Evolutionary conservation across 2,113 vertebrate genomes (phyloP).

Genomic region (Passer domesticus): DNA sequence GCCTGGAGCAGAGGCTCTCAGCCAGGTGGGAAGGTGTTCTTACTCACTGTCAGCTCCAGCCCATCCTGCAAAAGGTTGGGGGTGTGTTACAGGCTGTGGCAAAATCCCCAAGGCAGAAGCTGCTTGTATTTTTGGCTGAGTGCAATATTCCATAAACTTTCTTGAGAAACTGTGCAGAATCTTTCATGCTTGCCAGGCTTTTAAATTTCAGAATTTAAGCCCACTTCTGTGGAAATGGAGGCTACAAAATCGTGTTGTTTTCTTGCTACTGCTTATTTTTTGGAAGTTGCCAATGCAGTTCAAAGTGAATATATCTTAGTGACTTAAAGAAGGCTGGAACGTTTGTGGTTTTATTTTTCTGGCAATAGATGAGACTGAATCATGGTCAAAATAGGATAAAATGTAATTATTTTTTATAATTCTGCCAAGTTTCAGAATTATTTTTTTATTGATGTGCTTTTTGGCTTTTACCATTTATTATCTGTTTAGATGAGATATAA

Average conservation of each 20-base stretch:
- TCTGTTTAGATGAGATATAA: slow-evolving; percentile 46
- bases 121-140: neutral
- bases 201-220: neutral
- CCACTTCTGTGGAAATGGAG: neutral
- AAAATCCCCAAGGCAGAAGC: neutral
- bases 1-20: neutral
- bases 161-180: neutral
- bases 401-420: slow-evolving; percentile 38
- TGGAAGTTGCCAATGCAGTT: neutral
- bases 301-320: neutral
- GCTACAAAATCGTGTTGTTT: neutral
- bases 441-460: slow-evolving; percentile 45
- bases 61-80: neutral
- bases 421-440: slow-evolving; percentile 44
- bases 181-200: neutral
- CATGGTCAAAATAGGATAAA: slow-evolving; percentile 38
- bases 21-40: neutral
- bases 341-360: slow-evolving; percentile 26
- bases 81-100: neutral
- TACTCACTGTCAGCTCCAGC: neutral
- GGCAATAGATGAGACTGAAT: slow-evolving; percentile 24
- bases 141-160: neutral
- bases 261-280: slow-evolving; percentile 20
- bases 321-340: neutral
- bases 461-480: slow-evolving; percentile 44